These are phyloP conservation scores for Varanus komodoensis DNA, from an alignment of 2,113 vertebrate species.

Conservation along the genomic window DNA sequence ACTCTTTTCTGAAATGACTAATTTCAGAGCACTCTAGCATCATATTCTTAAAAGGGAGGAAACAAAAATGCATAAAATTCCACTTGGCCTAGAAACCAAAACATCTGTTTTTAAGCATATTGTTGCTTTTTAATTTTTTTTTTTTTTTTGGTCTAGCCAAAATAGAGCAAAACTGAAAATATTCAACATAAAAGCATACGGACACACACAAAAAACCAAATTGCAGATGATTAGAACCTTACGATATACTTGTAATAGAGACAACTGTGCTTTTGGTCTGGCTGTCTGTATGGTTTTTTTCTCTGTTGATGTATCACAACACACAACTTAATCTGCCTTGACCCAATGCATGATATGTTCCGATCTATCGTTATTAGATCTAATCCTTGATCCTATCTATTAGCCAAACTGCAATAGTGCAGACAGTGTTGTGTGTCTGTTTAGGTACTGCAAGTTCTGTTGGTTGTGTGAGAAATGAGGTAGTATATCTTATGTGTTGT, in stretches of 20 bases:
- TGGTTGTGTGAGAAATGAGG: not conserved
- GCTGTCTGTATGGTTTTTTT: slow-evolving; percentile 52
- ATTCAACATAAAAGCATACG: slow-evolving; percentile 69
- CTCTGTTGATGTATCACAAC: slow-evolving; percentile 40
- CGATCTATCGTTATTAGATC: not conserved
- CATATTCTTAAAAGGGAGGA: slow-evolving; percentile 67
- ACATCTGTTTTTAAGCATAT: slow-evolving; percentile 75
- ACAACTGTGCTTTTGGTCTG: slow-evolving; percentile 67
- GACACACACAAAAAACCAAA: slow-evolving; percentile 61
- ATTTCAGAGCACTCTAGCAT: slow-evolving; percentile 64
- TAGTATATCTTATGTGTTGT: not conserved
- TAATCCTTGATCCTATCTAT: not conserved
- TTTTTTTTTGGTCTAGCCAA: slow-evolving; percentile 61
- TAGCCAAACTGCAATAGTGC: not conserved
- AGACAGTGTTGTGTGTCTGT: not conserved
- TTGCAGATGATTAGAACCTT: slow-evolving; percentile 69
- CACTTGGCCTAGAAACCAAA: slow-evolving; percentile 76
- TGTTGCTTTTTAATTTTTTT: slow-evolving; percentile 67
- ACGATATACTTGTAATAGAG: slow-evolving; percentile 48
- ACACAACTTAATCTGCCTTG: slow-evolving; percentile 58
- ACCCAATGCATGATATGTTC: slow-evolving; percentile 14
- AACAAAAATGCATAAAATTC: slow-evolving; percentile 73
- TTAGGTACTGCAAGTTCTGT: not conserved
- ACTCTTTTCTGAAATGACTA: slow-evolving; percentile 55
- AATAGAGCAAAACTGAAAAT: slow-evolving; percentile 74